Evolutionary conservation across 2,797 vertebrate genomes (phyloP).

Genomic region (Hypotaenidia philippensis): DNA sequence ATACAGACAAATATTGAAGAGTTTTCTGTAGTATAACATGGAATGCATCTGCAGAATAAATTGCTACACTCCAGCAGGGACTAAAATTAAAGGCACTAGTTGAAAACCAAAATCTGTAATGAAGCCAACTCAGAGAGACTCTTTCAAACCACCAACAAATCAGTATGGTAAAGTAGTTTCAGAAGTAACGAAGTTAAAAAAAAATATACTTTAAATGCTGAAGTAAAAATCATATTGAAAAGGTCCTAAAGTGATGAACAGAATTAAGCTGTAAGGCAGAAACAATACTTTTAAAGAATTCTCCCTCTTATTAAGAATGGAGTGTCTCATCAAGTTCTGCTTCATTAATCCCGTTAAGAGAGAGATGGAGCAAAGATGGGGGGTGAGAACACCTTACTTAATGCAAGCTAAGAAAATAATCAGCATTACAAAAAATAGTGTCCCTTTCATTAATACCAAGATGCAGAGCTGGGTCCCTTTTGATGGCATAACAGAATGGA

Average conservation of each 20-base stretch:
- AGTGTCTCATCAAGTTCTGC: neutral
- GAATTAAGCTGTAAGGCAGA: neutral
- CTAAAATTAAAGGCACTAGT: neutral
- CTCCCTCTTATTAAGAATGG: neutral
- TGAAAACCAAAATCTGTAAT: slow-evolving; percentile 8
- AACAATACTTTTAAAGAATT: neutral
- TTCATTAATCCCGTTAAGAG: neutral
- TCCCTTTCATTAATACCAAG: neutral
- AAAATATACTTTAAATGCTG: neutral
- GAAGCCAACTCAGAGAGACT: neutral
- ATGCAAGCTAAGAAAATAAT: slow-evolving; percentile 27
- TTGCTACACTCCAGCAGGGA: neutral
- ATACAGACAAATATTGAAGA: slow-evolving; percentile 42
- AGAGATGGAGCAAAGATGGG: neutral
- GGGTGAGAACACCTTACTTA: neutral
- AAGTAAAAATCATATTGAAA: neutral
- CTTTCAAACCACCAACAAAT: neutral
- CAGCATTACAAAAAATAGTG: neutral
- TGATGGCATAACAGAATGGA: neutral
- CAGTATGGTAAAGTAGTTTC: neutral
- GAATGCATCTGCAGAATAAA: neutral
- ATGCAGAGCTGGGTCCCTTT: neutral
- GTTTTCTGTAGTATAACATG: neutral
- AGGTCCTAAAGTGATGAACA: neutral
- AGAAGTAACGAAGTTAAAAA: neutral